Conservation (phyloP, 2,888 invertebrate genomes). For the Drosophila mercatorum region DNA sequence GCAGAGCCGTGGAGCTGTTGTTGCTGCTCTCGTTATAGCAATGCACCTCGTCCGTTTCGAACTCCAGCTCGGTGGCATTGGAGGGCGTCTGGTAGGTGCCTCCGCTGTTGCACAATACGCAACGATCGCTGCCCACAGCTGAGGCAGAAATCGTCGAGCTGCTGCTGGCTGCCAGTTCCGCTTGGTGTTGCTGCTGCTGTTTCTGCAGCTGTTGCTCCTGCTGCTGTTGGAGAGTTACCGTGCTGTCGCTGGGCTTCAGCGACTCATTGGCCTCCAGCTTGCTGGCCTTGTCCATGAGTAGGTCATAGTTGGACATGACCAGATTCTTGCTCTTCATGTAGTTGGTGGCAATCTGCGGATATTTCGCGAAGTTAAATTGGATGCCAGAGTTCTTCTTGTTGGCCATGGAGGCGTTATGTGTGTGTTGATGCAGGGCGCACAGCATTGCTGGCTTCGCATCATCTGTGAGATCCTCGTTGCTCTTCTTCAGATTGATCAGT, state of each 20-base stretch:
- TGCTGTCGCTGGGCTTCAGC: constrained; percentile 62
- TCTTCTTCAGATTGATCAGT: constrained; percentile 87
- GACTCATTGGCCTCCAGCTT: constrained; percentile 77
- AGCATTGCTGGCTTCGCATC: constrained; percentile 52
- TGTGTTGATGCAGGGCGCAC: constrained; percentile 80
- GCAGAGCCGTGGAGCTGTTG: constrained; percentile 49
- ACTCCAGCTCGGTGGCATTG: constrained; percentile 90
- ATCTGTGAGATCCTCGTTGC: constrained; percentile 82
- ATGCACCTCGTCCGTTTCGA: constrained; percentile 85
- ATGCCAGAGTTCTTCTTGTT: constrained; percentile 87
- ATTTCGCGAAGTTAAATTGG: constrained; percentile 90
- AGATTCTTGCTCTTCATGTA: constrained; percentile 91
- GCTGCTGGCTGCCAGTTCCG: constrained; percentile 52
- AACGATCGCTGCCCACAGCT: constrained; percentile 82
- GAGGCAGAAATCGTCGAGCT: constrained; percentile 75
- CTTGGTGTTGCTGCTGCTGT: constrained; percentile 24
- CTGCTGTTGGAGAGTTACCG: constrained; percentile 45
- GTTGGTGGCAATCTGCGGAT: constrained; percentile 90
- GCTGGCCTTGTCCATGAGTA: constrained; percentile 82
- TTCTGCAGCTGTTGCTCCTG: constrained; percentile 27
- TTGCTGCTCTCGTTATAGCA: constrained; percentile 56
- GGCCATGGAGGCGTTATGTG: constrained; percentile 61
- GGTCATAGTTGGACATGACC: constrained; percentile 84
- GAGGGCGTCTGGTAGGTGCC: constrained; percentile 89
- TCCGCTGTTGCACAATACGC: constrained; percentile 85